A percentile compares a stretch with the other conserved stretches of the same genome.
phyloP scores from a whole-genome alignment of 2,888 invertebrate genomes.

The Cyclophora albipunctata region DNA sequence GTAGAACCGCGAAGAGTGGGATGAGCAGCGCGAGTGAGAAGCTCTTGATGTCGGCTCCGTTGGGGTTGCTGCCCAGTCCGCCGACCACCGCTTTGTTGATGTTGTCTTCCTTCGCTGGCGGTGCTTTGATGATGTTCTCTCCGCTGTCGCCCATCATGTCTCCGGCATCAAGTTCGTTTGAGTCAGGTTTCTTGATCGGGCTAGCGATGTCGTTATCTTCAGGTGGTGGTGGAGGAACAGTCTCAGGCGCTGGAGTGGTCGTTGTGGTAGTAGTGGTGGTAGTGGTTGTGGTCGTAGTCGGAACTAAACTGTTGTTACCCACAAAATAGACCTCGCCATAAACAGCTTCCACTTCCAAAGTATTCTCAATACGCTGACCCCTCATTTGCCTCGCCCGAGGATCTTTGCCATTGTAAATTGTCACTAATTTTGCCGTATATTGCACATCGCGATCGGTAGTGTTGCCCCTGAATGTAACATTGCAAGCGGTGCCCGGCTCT shows the following conservation, averaged over 20 bases:
- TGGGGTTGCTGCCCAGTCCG: conserved; percentile 53
- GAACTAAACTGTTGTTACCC: conserved; percentile 83
- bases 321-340: conserved; percentile 86
- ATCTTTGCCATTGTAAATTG: conserved; percentile 79
- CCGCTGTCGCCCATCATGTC: conserved; percentile 49
- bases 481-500: conserved; percentile 86
- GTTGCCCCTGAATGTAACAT: conserved; percentile 85
- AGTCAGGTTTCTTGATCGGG: conserved; percentile 39
- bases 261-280: conserved; percentile 78
- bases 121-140: conserved; percentile 40
- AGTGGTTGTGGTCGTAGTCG: conserved; percentile 82
- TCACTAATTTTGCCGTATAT: conserved; percentile 82
- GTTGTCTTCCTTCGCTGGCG: conserved; percentile 47
- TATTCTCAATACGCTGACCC: conserved; percentile 79
- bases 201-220: conserved; percentile 58
- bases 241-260: conserved; percentile 68
- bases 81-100: conserved; percentile 53
- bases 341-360: conserved; percentile 81
- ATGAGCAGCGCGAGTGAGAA: conserved; percentile 39
- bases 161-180: conserved; percentile 42
- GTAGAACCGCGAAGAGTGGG: conserved; percentile 47
- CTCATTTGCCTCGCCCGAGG: conserved; percentile 75
- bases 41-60: conserved; percentile 31
- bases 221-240: conserved; percentile 69
- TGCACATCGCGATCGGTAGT: conserved; percentile 83